Base-by-base conservation (phyloP, 1,140 invertebrate genomes). In the Hydropsyche tenuis region DNA sequence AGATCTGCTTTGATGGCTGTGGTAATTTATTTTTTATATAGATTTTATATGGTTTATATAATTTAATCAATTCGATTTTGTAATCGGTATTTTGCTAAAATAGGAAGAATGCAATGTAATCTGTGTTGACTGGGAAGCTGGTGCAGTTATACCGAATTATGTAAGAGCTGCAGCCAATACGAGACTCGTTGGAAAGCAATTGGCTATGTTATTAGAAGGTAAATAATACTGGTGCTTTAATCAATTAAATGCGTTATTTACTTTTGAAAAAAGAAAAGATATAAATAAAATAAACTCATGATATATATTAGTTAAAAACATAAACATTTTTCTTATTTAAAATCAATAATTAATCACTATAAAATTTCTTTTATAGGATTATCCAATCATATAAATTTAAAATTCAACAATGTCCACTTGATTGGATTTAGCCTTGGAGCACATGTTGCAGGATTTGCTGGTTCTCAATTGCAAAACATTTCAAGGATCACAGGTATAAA, bases 71-170 rank as follows among this genome's bases (percentile, higher is more conserved):
- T 6, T 53, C 4, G 20, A 22, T 11, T 53, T 16, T 53, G 48
- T 5, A 51, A 16, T 53, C 4, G 14, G 14, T 53, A 1, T 18
- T 53, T 53, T 53, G 9, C 2, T 60, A 14, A 37, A 84, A 12
- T 81, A 95, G 94, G 93, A 93, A 84, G 91, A 95, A 79, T 90
- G 92, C 75, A 96, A 96, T 80, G 90, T 96, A 0, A 92, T 99
- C 25, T 95, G 95, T 79, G 95, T 99, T 2, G 95, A 98, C 81
- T 98, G 96, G 96, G 93, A 94, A 75, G 91, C 91, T 23, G 96
- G 96, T 0, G 94, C 95, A 1, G 89, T 90, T 0, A 89, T 97
- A 78, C 96, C 96, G 0, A 96, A 96, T 81, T 99, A 99, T 80
- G 92, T 96, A 0, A 87, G 96, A 77, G 96, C 96, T 0, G 94